These are phyloP conservation scores for Paedocypris sp. DNA, from an alignment of 2,113 vertebrate species.

Conservation along the genomic window DNA sequence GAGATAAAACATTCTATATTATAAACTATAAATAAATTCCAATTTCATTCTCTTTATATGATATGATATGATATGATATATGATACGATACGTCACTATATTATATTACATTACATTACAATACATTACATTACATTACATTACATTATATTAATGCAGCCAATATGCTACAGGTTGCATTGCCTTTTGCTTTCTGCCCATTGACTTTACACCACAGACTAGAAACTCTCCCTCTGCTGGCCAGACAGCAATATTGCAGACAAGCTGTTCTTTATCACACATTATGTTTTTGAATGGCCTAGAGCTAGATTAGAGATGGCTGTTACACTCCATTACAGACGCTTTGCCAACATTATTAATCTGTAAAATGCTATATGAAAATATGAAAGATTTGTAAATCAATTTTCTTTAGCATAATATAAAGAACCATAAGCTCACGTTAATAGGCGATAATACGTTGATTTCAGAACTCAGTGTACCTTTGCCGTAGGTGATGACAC, in stretches of 20 bases:
- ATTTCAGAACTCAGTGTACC: too few relatives aligned
- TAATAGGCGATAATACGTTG: too few relatives aligned
- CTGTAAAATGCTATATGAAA: not conserved
- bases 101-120: too few relatives aligned
- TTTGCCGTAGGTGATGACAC: slow-evolving; percentile 80
- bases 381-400: not conserved
- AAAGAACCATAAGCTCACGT: too few relatives aligned
- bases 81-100: too few relatives aligned
- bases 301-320: slow-evolving; percentile 1
- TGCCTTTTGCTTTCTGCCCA: slow-evolving; percentile 13
- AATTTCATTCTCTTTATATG: too few relatives aligned
- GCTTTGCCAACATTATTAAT: not conserved
- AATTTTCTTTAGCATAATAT: too few relatives aligned
- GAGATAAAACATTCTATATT: too few relatives aligned
- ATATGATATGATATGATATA: too few relatives aligned
- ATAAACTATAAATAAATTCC: too few relatives aligned
- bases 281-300: not conserved
- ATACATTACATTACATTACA: too few relatives aligned
- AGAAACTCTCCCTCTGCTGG: slow-evolving; percentile 36
- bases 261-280: slow-evolving; percentile 17
- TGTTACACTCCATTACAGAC: not conserved
- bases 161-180: slow-evolving; percentile 46
- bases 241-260: slow-evolving; percentile 27
- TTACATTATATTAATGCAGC: too few relatives aligned
- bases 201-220: slow-evolving; percentile 5